Base-by-base conservation (phyloP, 2,113 vertebrate species). In the Procavia capensis region DNA sequence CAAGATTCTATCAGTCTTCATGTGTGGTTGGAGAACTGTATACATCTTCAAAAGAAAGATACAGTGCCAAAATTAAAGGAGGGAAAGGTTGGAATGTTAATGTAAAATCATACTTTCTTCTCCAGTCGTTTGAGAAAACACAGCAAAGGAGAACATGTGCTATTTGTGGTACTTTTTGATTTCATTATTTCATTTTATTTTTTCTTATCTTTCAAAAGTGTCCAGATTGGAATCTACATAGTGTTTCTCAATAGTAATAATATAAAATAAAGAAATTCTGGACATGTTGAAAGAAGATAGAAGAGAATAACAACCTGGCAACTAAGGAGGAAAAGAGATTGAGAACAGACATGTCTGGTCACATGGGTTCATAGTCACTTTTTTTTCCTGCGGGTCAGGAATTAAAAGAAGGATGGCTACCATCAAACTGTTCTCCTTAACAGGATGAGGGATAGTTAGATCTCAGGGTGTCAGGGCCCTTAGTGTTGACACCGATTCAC, bases 381-480 rank as follows among this genome's bases (percentile, higher is more conserved):
- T 88, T 24, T 6, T 6, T 24, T 6, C 5, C 25, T 78, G 5
- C 4, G 4, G 19, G 47, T 88, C 22, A 91, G 34, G 50, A 89
- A 64, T 59, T 70, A 36, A 0, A 84, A 20, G 36, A 16, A 34
- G 5, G 70, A 75, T 0, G 50, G 17, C 22, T 90, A 10, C 57
- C 6, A 79, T 20, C 25, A 5, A 74, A 72, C 29, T 64, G 41
- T 9, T 11, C 72, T 64, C 47, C 61, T 36, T 93, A 41, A 81
- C 68, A 66, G 16, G 9, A 89, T 20, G 8, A 3, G 14, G 9
- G 57, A 75, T 31, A 79, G 54, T 29, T 7, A 41, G 29, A 11
- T 59, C 45, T 6, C 8, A 6, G 22, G 1, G 3, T 72, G 22
- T 0, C 7, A 20, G 0, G 1, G 6, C 2, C 3, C 29, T 70